Evolutionary conservation across 2,113 vertebrate species (phyloP).

Genomic region (Trematomus loennbergii): DNA sequence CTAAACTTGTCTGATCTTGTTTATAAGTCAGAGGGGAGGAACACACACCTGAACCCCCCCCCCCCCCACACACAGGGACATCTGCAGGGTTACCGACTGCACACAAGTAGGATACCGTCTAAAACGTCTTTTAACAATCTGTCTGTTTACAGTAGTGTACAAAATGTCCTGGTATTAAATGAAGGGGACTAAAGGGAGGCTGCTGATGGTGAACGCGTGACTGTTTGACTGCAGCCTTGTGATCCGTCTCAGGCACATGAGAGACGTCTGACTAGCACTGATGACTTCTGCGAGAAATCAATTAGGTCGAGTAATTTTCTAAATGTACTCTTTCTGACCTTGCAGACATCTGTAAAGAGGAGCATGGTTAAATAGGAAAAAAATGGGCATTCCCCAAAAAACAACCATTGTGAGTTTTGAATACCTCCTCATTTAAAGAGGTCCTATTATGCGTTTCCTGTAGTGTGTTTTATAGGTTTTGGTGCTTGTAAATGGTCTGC

Average conservation of each 20-base stretch:
- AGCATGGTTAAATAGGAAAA: background rate
- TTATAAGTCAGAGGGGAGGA: conserved; percentile 60
- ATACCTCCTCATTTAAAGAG: background rate
- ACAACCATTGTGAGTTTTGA: background rate
- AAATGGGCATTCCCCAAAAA: background rate
- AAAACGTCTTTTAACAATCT: background rate
- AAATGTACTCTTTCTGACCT: too few relatives aligned
- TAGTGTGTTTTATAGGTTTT: too few relatives aligned
- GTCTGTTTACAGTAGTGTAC: background rate
- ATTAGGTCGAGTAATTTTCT: conserved; percentile 20
- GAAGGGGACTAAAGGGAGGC: background rate
- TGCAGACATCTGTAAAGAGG: background rate
- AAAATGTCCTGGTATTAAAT: background rate
- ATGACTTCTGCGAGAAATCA: conserved; percentile 40
- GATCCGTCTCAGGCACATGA: conserved; percentile 26
- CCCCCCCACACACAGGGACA: conserved; percentile 4
- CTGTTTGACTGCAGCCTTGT: conserved; percentile 9
- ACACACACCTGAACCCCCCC: conserved; percentile 66
- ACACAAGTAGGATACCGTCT: conserved; percentile 8
- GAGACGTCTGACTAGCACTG: conserved; percentile 8
- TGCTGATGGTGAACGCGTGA: background rate
- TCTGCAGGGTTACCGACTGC: background rate
- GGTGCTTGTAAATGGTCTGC: too few relatives aligned
- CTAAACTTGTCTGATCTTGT: conserved; percentile 81
- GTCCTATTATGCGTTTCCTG: too few relatives aligned